phyloP scores from a whole-genome alignment of 2,797 vertebrate genomes.

The Iguana delicatissima region DNA sequence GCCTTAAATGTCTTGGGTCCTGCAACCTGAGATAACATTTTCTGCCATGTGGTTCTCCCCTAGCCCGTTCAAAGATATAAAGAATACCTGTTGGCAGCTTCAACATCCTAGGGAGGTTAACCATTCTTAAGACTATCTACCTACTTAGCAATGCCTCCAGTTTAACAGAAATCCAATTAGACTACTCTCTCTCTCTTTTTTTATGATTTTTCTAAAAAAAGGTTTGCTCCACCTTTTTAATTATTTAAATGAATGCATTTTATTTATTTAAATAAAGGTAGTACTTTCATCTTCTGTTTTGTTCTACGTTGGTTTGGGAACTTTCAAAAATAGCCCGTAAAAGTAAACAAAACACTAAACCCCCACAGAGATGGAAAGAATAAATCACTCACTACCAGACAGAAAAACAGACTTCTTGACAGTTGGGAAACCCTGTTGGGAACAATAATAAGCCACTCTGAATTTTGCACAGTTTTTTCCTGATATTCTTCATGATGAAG shows the following conservation, averaged over 20 bases:
- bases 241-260: not conserved
- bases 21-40: not conserved
- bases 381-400: too few relatives aligned
- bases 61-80: not conserved
- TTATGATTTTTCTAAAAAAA: not conserved
- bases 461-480: too few relatives aligned
- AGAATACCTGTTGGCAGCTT: not conserved
- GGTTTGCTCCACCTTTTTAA: not conserved
- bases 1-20: not conserved
- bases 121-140: too few relatives aligned
- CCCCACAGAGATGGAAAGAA: not conserved
- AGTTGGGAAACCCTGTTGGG: too few relatives aligned
- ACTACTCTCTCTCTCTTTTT: not conserved
- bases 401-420: not conserved
- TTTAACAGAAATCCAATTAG: not conserved
- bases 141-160: too few relatives aligned
- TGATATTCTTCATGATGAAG: too few relatives aligned
- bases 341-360: not conserved
- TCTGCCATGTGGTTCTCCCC: not conserved
- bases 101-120: not conserved
- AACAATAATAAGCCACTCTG: too few relatives aligned
- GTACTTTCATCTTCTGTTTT: not conserved
- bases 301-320: not conserved
- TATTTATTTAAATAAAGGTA: too few relatives aligned
- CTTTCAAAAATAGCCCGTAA: not conserved